Percentiles rank a stretch among this genome's conserved stretches.
phyloP scores from a whole-genome alignment of 1,140 invertebrate species.

The Caerostris darwini region DNA sequence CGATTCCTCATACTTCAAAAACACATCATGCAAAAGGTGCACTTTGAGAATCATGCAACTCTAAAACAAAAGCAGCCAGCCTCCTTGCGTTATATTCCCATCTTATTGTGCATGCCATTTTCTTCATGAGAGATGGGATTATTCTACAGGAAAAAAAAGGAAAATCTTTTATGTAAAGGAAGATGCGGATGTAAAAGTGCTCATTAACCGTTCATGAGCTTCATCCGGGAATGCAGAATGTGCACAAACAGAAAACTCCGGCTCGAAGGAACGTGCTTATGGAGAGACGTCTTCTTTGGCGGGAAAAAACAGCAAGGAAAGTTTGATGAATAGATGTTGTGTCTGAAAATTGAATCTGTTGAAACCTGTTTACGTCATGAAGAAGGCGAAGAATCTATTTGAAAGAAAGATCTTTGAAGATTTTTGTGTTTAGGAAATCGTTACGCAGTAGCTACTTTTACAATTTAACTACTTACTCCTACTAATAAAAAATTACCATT shows the following conservation, averaged over 20 bases:
- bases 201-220: slow-evolving; percentile 44
- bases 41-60: neutral
- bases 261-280: neutral
- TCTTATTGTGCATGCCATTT: neutral
- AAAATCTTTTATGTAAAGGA: neutral
- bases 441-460: no score
- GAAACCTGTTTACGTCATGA: no score
- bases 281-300: neutral
- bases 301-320: neutral
- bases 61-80: neutral
- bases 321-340: neutral
- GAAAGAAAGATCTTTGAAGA: no score
- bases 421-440: no score
- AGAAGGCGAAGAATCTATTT: no score
- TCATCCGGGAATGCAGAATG: neutral
- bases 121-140: neutral
- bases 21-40: neutral
- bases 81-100: neutral
- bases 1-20: no score
- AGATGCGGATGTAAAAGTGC: neutral
- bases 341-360: neutral
- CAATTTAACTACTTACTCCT: no score
- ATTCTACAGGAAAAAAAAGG: neutral
- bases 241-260: neutral
- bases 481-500: no score